A percentile compares a stretch with the other conserved stretches of the same genome.
These are phyloP conservation scores for Tachystola acroxantha DNA, from an alignment of 2,888 invertebrate genomes.

Conservation along the genomic window DNA sequence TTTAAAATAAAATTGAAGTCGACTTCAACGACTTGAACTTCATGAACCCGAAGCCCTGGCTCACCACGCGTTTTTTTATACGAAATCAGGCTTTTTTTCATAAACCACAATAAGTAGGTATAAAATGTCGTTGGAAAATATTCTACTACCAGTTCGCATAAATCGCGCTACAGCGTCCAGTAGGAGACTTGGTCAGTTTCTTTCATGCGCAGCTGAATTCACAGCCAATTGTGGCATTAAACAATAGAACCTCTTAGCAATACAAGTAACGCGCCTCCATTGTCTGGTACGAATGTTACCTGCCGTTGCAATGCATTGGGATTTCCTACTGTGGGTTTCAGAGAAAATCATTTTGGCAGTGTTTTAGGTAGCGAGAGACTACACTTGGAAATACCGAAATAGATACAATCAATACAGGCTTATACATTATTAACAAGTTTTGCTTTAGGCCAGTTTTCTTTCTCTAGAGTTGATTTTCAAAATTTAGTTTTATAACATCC, in stretches of 20 bases:
- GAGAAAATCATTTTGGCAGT: conserved; percentile 1
- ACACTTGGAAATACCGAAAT: too few relatives aligned
- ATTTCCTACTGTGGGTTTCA: conserved; percentile 10
- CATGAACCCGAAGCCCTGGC: too few relatives aligned
- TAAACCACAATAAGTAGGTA: conserved; percentile 38
- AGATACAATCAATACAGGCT: too few relatives aligned
- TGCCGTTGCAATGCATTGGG: conserved; percentile 30
- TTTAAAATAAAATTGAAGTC: neutral
- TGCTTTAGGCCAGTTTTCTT: too few relatives aligned
- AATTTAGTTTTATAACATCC: too few relatives aligned
- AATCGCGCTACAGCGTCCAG: conserved; percentile 19
- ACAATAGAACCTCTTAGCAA: conserved; percentile 75
- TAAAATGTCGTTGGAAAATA: too few relatives aligned
- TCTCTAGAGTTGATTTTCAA: too few relatives aligned
- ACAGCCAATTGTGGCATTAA: conserved; percentile 72
- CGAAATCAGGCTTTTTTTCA: conserved; percentile 2
- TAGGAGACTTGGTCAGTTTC: conserved; percentile 71
- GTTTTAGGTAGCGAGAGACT: too few relatives aligned
- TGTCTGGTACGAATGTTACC: conserved; percentile 34
- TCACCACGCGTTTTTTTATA: too few relatives aligned
- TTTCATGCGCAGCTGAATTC: conserved; percentile 63
- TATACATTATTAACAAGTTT: too few relatives aligned
- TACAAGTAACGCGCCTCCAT: conserved; percentile 48
- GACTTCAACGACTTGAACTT: too few relatives aligned
- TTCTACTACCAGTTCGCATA: too few relatives aligned